A percentile compares a stretch with the other conserved stretches of the same genome.
These are phyloP conservation scores for Vipera latastei DNA, from an alignment of 2,797 vertebrate genomes.

Conservation along the genomic window DNA sequence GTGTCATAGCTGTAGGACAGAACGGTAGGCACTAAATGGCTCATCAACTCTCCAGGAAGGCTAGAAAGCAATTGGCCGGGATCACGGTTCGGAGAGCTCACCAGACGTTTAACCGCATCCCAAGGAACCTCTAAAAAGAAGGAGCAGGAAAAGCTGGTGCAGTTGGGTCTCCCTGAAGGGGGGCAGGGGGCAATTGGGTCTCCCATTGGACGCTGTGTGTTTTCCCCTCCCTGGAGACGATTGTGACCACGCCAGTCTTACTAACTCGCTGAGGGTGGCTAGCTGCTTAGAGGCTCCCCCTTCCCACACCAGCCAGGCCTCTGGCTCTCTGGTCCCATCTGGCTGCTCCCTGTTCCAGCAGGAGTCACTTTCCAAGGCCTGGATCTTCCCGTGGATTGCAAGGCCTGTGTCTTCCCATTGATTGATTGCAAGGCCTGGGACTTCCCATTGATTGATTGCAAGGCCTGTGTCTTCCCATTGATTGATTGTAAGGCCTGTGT, in stretches of 20 bases:
- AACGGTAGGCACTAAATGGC: constrained; percentile 75
- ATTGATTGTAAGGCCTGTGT: not conserved
- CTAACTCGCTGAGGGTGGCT: constrained; percentile 74
- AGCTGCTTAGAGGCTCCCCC: constrained; percentile 77
- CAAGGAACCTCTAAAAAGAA: not conserved
- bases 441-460: no score
- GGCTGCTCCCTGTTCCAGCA: constrained; percentile 36
- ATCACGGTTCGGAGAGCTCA: constrained; percentile 66
- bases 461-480: accelerated
- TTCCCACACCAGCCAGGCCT: constrained; percentile 68
- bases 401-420: no score
- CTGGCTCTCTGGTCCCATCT: constrained; percentile 73
- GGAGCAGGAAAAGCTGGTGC: not conserved
- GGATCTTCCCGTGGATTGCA: not conserved
- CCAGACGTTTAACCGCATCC: not conserved
- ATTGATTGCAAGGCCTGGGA: not conserved
- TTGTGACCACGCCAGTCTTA: constrained; percentile 76
- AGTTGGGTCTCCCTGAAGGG: no score
- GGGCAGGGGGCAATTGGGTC: not conserved
- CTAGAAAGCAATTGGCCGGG: constrained; percentile 75
- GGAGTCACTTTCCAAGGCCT: not conserved
- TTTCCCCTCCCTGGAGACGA: constrained; percentile 52
- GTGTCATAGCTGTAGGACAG: constrained; percentile 77
- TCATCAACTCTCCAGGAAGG: constrained; percentile 70
- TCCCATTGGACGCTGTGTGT: not conserved